Evolutionary conservation across 2,113 vertebrate genomes (phyloP), one percentile per base, ranked within the genome.

Genomic region (Platysternon megacephalum): DNA sequence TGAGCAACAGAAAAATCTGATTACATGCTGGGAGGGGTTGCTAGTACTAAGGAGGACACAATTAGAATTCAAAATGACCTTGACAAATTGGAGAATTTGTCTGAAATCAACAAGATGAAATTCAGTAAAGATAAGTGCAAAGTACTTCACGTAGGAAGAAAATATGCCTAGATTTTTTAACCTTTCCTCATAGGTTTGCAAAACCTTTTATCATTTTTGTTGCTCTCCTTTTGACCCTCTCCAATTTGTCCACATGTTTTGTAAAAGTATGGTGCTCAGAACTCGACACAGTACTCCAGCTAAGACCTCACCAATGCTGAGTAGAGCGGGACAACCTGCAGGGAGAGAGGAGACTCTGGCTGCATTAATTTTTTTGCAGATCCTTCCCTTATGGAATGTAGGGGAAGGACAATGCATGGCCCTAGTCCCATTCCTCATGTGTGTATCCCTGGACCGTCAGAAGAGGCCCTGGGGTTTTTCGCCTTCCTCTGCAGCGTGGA

Each of bases 361-460:
- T 39, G 68, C 6, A 51, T 90, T 88, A 0, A 0, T 93, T 94
- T 93, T 94, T 26, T 24, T 85, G 21, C 8, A 85, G 82, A 80
- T 84, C 32, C 3, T 6, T 84, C 32, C 4, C 6, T 3, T 56
- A 19, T 82, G 53, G 16, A 91, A 88, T 82, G n/a, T n/a, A 83
- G 26, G 78, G 84, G 81, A 90, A 95, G 86, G 88, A 95, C 44
- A 78, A 21, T 93, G 44, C 1, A 2, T 90, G 90, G 32, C 35
- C 86, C 96, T 83, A 61, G 7, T 94, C 93, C 93, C 94, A 11
- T 96, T 97, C 96, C 82, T 94, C 96, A 95, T 91, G 95, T 97
- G 91, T n/a, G 61, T 68, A n/a, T n/a, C 16, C 4, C 61, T 68
- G 61, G 32, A 68, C 61, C 17, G 2, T 68, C 61, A 68, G 61